These are phyloP conservation scores for Chelonus formosanus DNA, from an alignment of 2,888 invertebrate species.

Conservation along the genomic window DNA sequence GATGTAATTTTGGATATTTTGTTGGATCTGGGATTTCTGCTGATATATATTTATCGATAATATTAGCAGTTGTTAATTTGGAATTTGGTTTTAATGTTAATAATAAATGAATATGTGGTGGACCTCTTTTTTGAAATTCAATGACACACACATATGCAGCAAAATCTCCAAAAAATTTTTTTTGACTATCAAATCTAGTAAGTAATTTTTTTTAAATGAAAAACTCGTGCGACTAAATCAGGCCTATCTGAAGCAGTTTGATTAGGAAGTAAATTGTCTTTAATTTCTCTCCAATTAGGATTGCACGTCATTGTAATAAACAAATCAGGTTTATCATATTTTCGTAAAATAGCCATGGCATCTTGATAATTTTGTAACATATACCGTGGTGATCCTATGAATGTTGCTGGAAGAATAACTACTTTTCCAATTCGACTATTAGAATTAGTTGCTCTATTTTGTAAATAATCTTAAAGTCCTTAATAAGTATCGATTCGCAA, in stretches of 20 bases:
- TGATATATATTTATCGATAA: constrained; percentile 42
- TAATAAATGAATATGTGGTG: constrained; percentile 41
- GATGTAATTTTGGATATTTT: constrained; percentile 36
- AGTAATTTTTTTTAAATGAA: constrained; percentile 36
- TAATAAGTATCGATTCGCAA: no score
- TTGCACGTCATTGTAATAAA: no score
- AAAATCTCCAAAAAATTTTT: constrained; percentile 38
- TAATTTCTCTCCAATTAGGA: no score
- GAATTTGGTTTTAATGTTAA: constrained; percentile 40
- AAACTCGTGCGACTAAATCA: constrained; percentile 35
- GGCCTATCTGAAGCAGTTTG: constrained; percentile 41
- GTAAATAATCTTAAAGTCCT: no score
- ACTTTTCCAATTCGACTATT: no score
- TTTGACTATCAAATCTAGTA: constrained; percentile 34
- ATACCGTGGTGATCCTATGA: no score
- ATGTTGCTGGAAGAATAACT: no score
- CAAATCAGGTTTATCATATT: no score
- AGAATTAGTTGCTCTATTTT: no score
- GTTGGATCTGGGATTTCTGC: constrained; percentile 55
- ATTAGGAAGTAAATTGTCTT: no score
- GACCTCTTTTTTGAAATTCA: constrained; percentile 43
- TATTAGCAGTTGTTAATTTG: constrained; percentile 39
- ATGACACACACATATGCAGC: constrained; percentile 37
- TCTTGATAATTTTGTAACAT: no score
- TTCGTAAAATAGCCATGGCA: constrained; percentile 23